Base-by-base conservation (phyloP, 1,140 invertebrate genomes). In the Oryzaephilus surinamensis region DNA sequence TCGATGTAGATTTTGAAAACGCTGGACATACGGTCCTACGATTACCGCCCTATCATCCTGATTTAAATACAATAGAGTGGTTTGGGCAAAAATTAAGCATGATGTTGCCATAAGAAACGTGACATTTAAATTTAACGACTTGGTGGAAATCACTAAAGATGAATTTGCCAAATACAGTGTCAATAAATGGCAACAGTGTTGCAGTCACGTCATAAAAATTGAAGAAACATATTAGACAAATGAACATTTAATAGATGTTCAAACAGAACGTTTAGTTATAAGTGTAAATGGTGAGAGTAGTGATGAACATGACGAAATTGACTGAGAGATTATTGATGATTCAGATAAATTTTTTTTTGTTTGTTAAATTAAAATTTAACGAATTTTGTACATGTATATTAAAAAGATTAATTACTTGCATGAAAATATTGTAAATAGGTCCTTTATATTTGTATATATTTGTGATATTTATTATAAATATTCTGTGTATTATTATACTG, bases 1-100 rank as follows among this genome's bases (percentile, higher is more conserved):
- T 21, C 10, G 27, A 39, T 32, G 12, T 23, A 39, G 15, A 32
- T 7, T 23, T 37, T n/a, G 16, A 20, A 27, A 19, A 30, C 8
- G 11, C 24, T 6, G 11, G 41, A 7, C 30, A 33, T n/a, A 19
- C 28, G 13, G 42, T 44, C 7, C 21, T 34, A 35, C 20, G 42
- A 20, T n/a, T 44, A 11, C 36, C 36, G 13, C 29, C 28, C 4
- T 32, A 32, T 26, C 20, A 39, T 13, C 13, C n/a, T n/a, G 28
- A 39, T 21, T 32, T 39, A 11, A 39, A 39, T 39, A 1, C 38
- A 13, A 32, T 39, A 4, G 28, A 39, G 18, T 31, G 20, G 24
- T 39, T 20, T 39, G 37, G 37, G 37, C 11, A 5, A 32, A 6
- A 32, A 11, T 32, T 5, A 32, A 32, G 15, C 13, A 15, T 11